phyloP scores from a whole-genome alignment of 2,113 vertebrate genomes.

The Vanacampus margaritifer region DNA sequence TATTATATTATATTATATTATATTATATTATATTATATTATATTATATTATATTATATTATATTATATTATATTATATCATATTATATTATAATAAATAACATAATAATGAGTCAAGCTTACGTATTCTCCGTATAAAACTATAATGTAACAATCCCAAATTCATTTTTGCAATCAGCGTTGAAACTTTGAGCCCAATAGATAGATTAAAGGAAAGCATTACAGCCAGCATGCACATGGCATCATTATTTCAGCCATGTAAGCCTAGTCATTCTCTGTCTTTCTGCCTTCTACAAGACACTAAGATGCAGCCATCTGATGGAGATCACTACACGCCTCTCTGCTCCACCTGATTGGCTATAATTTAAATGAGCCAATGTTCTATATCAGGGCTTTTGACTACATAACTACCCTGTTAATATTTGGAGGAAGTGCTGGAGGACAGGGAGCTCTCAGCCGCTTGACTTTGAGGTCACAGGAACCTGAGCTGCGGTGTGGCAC shows the following conservation, averaged over 20 bases:
- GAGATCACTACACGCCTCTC: slow-evolving; percentile 46
- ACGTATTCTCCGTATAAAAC: too few species aligned
- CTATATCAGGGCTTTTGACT: slow-evolving; percentile 77
- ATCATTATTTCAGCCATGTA: slow-evolving; percentile 66
- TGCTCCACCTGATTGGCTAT: slow-evolving; percentile 73
- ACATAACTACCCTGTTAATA: slow-evolving; percentile 78
- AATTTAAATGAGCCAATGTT: slow-evolving; percentile 75
- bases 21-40: too few species aligned
- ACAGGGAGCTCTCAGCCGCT: slow-evolving; percentile 79
- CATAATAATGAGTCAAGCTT: too few species aligned
- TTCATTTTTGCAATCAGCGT: neutral
- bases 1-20: too few species aligned
- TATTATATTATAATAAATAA: too few species aligned
- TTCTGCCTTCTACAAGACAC: slow-evolving; percentile 70
- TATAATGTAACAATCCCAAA: neutral
- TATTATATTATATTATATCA: too few species aligned
- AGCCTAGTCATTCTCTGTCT: slow-evolving; percentile 68
- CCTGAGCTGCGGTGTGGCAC: slow-evolving; percentile 87
- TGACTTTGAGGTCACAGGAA: slow-evolving; percentile 84
- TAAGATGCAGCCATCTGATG: slow-evolving; percentile 58
- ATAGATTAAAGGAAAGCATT: slow-evolving; percentile 57
- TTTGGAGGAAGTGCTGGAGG: slow-evolving; percentile 85
- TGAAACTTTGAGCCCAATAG: neutral
- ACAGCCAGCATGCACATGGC: slow-evolving; percentile 69
- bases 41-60: too few species aligned